phyloP scores from a whole-genome alignment of 2,888 invertebrate species.

The Rutpela maculata region DNA sequence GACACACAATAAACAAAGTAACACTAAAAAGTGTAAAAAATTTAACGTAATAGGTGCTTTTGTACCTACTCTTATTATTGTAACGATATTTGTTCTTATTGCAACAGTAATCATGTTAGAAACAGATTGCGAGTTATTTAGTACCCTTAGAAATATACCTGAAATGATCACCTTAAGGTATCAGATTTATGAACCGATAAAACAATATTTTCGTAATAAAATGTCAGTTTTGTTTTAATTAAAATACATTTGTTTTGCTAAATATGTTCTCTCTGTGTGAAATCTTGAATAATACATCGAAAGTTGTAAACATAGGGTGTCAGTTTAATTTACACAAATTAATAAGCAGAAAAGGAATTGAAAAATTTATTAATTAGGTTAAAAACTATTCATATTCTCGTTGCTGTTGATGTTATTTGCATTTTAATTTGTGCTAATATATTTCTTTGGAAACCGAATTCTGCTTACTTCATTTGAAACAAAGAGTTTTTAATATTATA shows the following conservation, averaged over 20 bases:
- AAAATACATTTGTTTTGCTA: slow-evolving; percentile 5
- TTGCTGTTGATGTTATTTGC: too few relatives aligned
- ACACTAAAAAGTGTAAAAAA: slow-evolving; percentile 71
- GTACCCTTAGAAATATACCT: slow-evolving; percentile 83
- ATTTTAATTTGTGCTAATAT: too few relatives aligned
- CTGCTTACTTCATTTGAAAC: too few relatives aligned
- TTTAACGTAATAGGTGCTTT: slow-evolving; percentile 84
- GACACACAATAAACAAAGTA: slow-evolving; percentile 50
- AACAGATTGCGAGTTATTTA: slow-evolving; percentile 84
- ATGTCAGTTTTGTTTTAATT: slow-evolving; percentile 78
- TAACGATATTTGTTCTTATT: slow-evolving; percentile 81
- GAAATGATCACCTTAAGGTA: slow-evolving; percentile 85
- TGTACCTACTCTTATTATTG: slow-evolving; percentile 86
- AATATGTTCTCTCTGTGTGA: slow-evolving; percentile 12
- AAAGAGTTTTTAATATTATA: too few relatives aligned
- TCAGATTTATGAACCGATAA: slow-evolving; percentile 89
- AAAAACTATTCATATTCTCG: too few relatives aligned
- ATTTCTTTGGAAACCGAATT: too few relatives aligned
- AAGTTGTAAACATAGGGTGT: slow-evolving; percentile 14
- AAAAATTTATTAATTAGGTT: too few relatives aligned
- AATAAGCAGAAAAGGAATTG: neutral
- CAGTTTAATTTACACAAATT: neutral
- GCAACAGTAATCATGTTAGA: slow-evolving; percentile 85
- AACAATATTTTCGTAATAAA: slow-evolving; percentile 83
- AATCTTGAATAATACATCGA: neutral